phyloP scores from a whole-genome alignment of 2,797 vertebrate genomes.

The Siniperca scherzeri region DNA sequence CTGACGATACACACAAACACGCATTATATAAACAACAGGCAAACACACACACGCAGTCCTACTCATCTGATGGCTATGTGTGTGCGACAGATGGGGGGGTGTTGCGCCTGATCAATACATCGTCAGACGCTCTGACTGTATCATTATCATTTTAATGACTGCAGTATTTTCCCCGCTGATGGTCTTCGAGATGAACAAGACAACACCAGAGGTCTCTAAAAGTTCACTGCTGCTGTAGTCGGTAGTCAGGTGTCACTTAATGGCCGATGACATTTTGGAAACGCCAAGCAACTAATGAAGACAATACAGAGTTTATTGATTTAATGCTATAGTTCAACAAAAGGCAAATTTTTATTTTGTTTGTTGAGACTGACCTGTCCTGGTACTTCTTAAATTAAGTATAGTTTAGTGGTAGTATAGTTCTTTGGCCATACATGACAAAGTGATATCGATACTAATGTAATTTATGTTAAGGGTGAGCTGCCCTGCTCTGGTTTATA shows the following conservation, averaged over 20 bases:
- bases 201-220: conserved; percentile 53
- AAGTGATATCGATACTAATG: background rate
- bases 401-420: no score
- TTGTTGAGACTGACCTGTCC: conserved; percentile 7
- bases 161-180: conserved; percentile 74
- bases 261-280: conserved; percentile 63
- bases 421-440: background rate
- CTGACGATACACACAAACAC: conserved; percentile 38
- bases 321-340: conserved; percentile 25
- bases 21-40: background rate
- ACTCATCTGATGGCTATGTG: conserved; percentile 32
- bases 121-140: conserved; percentile 67
- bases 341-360: conserved; percentile 14
- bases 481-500: conserved; percentile 28
- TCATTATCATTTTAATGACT: conserved; percentile 83
- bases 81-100: conserved; percentile 33
- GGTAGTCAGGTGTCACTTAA: conserved; percentile 47
- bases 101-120: conserved; percentile 70
- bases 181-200: conserved; percentile 59
- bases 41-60: conserved; percentile 2
- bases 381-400: background rate
- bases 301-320: conserved; percentile 47
- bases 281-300: conserved; percentile 35
- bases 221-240: conserved; percentile 56
- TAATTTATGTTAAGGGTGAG: conserved; percentile 4